phyloP scores from a whole-genome alignment of 2,113 vertebrate genomes.

The Redunca redunca region DNA sequence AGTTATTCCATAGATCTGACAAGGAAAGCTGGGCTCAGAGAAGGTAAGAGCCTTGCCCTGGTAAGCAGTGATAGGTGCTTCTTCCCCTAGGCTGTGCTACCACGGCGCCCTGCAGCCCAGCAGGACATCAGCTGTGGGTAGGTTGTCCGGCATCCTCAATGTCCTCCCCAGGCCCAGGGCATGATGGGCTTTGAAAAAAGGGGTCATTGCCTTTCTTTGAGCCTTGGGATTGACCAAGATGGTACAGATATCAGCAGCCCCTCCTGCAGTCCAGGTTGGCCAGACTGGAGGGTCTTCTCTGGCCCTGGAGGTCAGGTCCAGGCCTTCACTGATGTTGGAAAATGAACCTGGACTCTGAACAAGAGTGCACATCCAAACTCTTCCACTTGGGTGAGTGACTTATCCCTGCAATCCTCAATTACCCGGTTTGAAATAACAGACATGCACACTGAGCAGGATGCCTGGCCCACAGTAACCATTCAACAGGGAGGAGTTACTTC shows the following conservation, averaged over 20 bases:
- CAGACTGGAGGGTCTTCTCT: neutral
- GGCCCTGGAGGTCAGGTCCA: neutral
- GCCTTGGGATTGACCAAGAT: neutral
- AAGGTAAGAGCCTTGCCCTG: neutral
- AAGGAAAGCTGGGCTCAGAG: neutral
- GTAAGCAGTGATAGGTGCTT: neutral
- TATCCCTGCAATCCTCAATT: neutral
- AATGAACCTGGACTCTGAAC: neutral
- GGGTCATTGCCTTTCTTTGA: neutral
- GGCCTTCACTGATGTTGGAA: neutral
- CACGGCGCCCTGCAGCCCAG: neutral
- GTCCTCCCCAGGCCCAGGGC: neutral
- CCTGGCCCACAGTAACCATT: neutral
- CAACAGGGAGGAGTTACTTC: neutral
- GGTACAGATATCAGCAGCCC: neutral
- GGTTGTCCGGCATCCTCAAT: neutral
- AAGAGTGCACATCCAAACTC: neutral
- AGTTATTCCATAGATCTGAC: neutral
- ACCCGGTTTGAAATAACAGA: neutral
- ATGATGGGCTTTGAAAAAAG: neutral
- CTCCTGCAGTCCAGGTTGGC: neutral
- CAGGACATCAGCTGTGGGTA: neutral
- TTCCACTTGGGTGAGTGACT: neutral
- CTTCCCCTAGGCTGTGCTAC: neutral
- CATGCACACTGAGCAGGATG: rapidly evolving